A percentile compares a stretch with the other conserved stretches of the same genome.
Evolutionary conservation across 2,888 invertebrate species (phyloP).

Genomic region (Pristionchus japonicus): DNA sequence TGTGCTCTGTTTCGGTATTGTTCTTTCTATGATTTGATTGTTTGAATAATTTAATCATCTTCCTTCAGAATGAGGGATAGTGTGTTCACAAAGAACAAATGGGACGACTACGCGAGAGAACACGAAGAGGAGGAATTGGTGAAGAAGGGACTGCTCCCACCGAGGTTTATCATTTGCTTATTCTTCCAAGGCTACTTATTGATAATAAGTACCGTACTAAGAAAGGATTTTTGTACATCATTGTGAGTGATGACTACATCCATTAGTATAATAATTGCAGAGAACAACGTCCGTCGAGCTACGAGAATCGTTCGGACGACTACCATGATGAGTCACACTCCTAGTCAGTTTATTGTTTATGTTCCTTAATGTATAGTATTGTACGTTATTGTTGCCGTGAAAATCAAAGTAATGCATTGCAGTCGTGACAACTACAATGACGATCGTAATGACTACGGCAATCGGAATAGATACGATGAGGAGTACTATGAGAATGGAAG

Average conservation of each 20-base stretch:
- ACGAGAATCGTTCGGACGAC: neutral
- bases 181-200: no score
- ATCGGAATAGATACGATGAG: neutral
- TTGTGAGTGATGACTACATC: neutral
- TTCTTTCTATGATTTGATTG: neutral
- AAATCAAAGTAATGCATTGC: neutral
- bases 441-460: neutral
- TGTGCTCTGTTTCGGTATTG: neutral
- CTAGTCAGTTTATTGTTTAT: neutral
- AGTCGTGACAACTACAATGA: neutral
- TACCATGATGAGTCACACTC: neutral
- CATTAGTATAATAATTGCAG: neutral
- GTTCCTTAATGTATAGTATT: neutral
- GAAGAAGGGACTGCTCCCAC: constrained; percentile 1
- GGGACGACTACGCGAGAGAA: constrained; percentile 4
- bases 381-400: no score
- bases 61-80: neutral
- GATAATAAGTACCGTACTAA: no score
- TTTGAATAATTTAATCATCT: neutral
- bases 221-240: no score
- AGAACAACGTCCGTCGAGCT: neutral
- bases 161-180: neutral
- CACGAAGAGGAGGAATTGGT: neutral
- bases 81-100: neutral
- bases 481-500: neutral